Conservation (phyloP, 53 echinoderm and acorn worm genomes). For the Hippasteria phrygiana region DNA sequence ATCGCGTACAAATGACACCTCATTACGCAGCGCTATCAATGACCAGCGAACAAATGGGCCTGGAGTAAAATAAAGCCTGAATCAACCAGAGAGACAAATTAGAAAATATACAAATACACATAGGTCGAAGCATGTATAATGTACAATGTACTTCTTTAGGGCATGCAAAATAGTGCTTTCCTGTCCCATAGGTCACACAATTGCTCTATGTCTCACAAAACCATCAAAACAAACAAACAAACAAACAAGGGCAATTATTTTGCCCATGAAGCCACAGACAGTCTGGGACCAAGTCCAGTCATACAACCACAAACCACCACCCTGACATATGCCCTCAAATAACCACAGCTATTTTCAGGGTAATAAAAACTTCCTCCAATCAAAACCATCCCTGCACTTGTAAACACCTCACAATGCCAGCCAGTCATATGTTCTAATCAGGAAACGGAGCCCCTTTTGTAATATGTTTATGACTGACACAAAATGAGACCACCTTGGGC, state of each 20-base stretch:
- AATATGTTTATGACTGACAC: conserved; percentile 2
- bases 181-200: too few species aligned
- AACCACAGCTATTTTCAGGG: conserved; percentile 23
- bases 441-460: neutral
- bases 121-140: neutral
- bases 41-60: neutral
- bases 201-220: neutral
- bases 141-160: too few species aligned
- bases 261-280: neutral
- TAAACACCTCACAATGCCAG: conserved; percentile 17
- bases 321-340: neutral
- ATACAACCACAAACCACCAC: conserved; percentile 3
- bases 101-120: neutral
- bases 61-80: neutral
- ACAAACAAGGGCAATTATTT: neutral
- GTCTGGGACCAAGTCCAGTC: neutral
- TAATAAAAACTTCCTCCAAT: conserved; percentile 24
- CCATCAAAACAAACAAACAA: conserved; percentile 5
- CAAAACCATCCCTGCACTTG: conserved; percentile 7
- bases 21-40: neutral
- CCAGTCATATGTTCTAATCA: conserved; percentile 1
- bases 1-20: neutral
- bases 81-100: neutral
- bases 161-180: too few species aligned
- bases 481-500: neutral